Evolutionary conservation across 2,888 invertebrate genomes (phyloP).

Genomic region (Drosophila meridiana): DNA sequence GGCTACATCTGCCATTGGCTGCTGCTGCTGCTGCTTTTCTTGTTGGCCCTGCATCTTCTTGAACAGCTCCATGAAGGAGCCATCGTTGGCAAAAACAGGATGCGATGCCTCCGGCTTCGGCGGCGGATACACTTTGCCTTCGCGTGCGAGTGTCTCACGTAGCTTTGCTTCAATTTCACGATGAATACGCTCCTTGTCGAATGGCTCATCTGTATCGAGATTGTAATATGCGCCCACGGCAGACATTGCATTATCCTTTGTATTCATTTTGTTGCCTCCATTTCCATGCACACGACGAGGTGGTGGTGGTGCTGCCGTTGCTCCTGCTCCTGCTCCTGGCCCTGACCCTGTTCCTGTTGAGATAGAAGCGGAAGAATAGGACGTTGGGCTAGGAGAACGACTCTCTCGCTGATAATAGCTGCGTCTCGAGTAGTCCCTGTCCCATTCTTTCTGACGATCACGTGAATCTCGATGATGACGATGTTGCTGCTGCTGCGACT

Average conservation of each 20-base stretch:
- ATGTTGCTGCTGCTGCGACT: conserved; percentile 30
- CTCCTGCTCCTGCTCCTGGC: background rate
- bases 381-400: conserved; percentile 46
- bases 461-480: conserved; percentile 54
- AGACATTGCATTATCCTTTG: conserved; percentile 40
- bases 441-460: conserved; percentile 46
- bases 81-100: conserved; percentile 89
- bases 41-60: conserved; percentile 90
- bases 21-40: conserved; percentile 52
- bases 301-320: background rate
- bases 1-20: background rate
- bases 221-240: conserved; percentile 79
- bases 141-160: conserved; percentile 83
- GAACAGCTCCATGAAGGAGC: conserved; percentile 95
- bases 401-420: conserved; percentile 44
- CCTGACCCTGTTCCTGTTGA: background rate
- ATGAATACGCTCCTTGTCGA: conserved; percentile 84
- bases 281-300: conserved; percentile 4
- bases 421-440: conserved; percentile 52
- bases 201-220: conserved; percentile 81
- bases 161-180: conserved; percentile 84
- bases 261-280: conserved; percentile 4
- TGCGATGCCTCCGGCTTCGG: conserved; percentile 88
- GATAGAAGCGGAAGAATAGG: conserved; percentile 1
- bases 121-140: conserved; percentile 85